These are phyloP conservation scores for Chrysocyon brachyurus DNA, from an alignment of 2,797 vertebrate species.

Conservation along the genomic window DNA sequence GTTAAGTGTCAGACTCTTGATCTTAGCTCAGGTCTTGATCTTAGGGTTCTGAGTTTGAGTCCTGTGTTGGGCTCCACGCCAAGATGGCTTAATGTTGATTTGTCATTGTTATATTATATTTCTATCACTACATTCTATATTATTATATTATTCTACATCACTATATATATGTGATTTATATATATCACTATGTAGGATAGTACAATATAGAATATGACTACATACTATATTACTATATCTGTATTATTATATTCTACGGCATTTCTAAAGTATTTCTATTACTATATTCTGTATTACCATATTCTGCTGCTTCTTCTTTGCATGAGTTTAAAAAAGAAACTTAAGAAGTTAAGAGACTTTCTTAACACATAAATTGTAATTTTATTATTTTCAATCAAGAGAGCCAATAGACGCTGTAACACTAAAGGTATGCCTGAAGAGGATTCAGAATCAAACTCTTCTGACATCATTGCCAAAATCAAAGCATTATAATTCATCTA, in stretches of 20 bases:
- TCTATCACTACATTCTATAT: background rate
- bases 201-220: background rate
- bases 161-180: background rate
- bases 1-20: background rate
- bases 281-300: background rate
- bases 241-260: background rate
- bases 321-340: background rate
- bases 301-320: background rate
- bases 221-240: background rate
- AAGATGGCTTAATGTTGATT: background rate
- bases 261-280: background rate
- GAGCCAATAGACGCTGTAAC: background rate
- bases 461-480: background rate
- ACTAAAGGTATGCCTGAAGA: background rate
- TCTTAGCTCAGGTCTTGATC: background rate
- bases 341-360: background rate
- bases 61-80: background rate
- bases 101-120: background rate
- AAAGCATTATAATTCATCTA: background rate
- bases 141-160: background rate
- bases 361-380: constrained; percentile 3
- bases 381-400: background rate
- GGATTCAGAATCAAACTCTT: background rate
- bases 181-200: background rate
- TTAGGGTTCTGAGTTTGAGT: background rate